These are phyloP conservation scores for Lepidochitona cinerea DNA, from an alignment of 2,888 invertebrate species.

Conservation along the genomic window DNA sequence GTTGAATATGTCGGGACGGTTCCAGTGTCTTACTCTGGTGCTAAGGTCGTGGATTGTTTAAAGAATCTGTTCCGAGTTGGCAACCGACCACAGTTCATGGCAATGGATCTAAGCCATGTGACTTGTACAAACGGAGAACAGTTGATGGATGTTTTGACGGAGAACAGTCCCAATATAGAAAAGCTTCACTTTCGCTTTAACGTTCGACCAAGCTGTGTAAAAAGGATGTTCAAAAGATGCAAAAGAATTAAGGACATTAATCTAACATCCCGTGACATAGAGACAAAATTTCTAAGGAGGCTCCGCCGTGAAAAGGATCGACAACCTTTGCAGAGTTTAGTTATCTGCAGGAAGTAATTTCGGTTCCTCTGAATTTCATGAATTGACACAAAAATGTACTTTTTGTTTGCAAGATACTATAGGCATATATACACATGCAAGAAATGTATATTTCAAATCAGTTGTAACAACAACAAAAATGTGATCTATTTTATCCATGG, in stretches of 20 bases:
- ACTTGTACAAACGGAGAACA: conserved; percentile 55
- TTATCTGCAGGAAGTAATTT: no score
- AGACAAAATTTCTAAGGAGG: no score
- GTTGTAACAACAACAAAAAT: no score
- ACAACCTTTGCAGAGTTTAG: no score
- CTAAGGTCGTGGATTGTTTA: conserved; percentile 54
- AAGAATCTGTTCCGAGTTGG: conserved; percentile 21
- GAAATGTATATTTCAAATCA: no score
- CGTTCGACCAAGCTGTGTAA: conserved; percentile 53
- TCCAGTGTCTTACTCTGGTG: conserved; percentile 67
- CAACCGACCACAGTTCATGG: conserved; percentile 27
- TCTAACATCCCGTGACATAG: conserved; percentile 51
- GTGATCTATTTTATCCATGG: no score
- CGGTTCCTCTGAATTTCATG: no score
- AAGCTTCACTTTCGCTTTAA: conserved; percentile 64
- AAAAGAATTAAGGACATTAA: conserved; percentile 51
- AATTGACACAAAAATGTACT: no score
- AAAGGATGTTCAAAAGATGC: conserved; percentile 54
- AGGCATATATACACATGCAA: no score
- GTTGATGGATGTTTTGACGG: conserved; percentile 54
- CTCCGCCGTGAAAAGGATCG: no score
- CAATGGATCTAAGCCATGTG: conserved; percentile 60
- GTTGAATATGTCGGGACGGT: conserved; percentile 58
- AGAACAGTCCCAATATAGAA: conserved; percentile 54
- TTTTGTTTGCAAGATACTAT: no score